Evolutionary conservation across 2,888 invertebrate species (phyloP), one percentile per base, ranked within the genome.

Genomic region (Macrostomum cliftonense): DNA sequence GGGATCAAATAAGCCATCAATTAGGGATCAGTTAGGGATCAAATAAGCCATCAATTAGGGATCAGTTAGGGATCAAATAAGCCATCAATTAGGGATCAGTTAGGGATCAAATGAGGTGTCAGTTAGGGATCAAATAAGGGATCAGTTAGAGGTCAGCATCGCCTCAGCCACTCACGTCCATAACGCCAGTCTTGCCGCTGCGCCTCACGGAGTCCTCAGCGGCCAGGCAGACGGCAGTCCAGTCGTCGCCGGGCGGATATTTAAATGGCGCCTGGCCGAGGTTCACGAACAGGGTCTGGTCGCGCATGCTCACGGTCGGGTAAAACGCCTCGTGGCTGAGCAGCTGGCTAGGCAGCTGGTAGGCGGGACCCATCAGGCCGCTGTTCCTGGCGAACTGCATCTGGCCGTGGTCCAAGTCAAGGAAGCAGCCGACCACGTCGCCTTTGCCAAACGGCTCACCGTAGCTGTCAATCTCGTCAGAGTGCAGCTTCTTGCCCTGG

Each of bases 391-490:
- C 76, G 70, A 79, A 97, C 45, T 76, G 76, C 16, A 97, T 79
- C 65, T 81, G 82, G 48, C 79, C 78, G 53, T 73, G 76, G 57
- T 83, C 82, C 50, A 93, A 73, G 69, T 97, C 84, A n/a, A 99
- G 61, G 53, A 79, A 76, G 61, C 91, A 91, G n/a, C 78, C 91
- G 59, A 97, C 83, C 0, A 85, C 82, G 74, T 97, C 97, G 65
- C 78, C 78, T 72, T 85, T 85, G 4, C 91, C 91, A 75, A 82
- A 95, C 0, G 86, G 28, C 71, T 83, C 81, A 12, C 97, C 97
- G 73, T 95, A 99, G 63, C 80, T 79, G 68, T 91, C 85, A 75
- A 97, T 99, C 63, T 91, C 83, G 58, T 80, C 83, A 44, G 79
- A 79, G 70, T 84, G 83, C 0, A 93, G 91, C 64, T 95, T 97